Evolutionary conservation across 2,888 invertebrate species (phyloP).

Genomic region (Diachrysia chrysitis): DNA sequence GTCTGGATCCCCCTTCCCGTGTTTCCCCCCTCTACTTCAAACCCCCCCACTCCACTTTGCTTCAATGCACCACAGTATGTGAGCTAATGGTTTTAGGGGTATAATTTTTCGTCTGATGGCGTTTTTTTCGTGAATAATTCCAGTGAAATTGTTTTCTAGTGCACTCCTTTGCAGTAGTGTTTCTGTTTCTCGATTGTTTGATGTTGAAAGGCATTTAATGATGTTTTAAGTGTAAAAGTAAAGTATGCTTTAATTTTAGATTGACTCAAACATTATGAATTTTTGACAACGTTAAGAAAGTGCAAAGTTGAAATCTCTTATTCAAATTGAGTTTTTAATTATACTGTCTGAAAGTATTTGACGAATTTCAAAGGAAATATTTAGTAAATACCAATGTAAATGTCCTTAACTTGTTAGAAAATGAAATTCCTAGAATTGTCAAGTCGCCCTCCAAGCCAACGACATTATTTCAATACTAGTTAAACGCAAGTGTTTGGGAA

Average conservation of each 20-base stretch:
- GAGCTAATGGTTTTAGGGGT: constrained; percentile 84
- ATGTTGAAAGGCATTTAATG: constrained; percentile 49
- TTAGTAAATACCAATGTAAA: neutral
- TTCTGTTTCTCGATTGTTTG: constrained; percentile 66
- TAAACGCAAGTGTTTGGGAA: constrained; percentile 64
- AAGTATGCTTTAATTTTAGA: neutral
- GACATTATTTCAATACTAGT: constrained; percentile 28
- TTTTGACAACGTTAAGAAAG: neutral
- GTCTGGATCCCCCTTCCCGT: constrained; percentile 67
- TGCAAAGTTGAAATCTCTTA: neutral
- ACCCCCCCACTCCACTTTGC: constrained; percentile 78
- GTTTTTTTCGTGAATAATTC: constrained; percentile 78
- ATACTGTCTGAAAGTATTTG: neutral
- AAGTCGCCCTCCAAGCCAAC: constrained; percentile 9
- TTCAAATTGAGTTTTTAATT: neutral
- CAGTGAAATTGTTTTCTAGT: constrained; percentile 69
- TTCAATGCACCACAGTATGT: constrained; percentile 84
- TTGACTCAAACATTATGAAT: neutral
- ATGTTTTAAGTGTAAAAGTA: constrained; percentile 23
- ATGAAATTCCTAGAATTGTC: neutral
- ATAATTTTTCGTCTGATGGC: constrained; percentile 84
- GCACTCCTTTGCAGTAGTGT: constrained; percentile 57
- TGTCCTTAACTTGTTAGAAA: neutral
- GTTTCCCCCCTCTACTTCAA: constrained; percentile 67
- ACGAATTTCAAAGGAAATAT: neutral